Conservation (phyloP, 1,140 invertebrate species). For the Homarus americanus region DNA sequence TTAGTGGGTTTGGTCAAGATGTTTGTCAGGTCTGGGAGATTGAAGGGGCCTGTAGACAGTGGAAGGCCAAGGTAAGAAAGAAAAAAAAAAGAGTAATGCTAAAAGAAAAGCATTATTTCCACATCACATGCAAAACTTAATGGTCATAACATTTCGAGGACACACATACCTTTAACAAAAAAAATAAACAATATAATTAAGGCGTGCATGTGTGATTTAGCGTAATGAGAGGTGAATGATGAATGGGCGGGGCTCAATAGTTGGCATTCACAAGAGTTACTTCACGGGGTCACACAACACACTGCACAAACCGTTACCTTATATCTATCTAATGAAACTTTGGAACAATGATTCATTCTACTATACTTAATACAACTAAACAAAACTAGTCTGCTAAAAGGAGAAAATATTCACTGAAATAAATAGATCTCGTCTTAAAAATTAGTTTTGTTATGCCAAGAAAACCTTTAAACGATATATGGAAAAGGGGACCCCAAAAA, state of each 20-base stretch:
- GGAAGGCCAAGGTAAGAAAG: slow-evolving; percentile 63
- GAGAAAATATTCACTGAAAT: no score
- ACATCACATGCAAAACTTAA: not conserved
- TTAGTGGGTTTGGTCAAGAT: slow-evolving; percentile 65
- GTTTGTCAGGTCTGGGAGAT: slow-evolving; percentile 65
- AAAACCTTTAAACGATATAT: no score
- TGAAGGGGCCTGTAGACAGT: slow-evolving; percentile 68
- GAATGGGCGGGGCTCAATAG: no score
- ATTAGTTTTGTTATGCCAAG: no score
- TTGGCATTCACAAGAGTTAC: no score
- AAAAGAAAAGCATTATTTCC: slow-evolving; percentile 29
- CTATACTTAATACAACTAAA: no score
- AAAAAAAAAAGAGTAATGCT: slow-evolving; percentile 33
- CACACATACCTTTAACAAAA: not conserved
- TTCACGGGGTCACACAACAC: not conserved
- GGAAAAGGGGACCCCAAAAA: no score
- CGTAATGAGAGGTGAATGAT: no score
- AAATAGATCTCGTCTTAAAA: no score
- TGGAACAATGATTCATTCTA: not conserved
- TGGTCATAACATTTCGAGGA: not conserved
- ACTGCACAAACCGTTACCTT: not conserved
- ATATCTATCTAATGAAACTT: not conserved
- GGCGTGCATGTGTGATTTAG: not conserved
- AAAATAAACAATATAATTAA: slow-evolving; percentile 30
- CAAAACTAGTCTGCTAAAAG: no score